Conservation (phyloP, 2,113 vertebrate genomes). For the Corynorhinus townsendii region DNA sequence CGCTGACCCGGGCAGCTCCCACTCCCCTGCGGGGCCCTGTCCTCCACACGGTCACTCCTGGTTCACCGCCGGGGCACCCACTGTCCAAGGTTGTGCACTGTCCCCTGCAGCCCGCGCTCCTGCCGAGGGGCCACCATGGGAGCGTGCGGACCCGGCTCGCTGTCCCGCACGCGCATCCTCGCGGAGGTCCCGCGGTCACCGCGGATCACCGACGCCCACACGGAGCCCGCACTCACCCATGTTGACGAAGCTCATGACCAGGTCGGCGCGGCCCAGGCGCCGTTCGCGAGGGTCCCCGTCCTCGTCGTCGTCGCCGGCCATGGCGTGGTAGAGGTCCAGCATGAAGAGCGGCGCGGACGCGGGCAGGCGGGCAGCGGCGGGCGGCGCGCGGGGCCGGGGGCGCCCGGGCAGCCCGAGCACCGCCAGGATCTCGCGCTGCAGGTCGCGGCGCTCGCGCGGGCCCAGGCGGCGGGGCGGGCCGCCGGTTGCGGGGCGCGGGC, state of each 20-base stretch:
- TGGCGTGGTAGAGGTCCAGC: conserved; percentile 93
- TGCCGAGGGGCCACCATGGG: not conserved
- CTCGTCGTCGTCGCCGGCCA: conserved; percentile 82
- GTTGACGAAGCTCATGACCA: conserved; percentile 97
- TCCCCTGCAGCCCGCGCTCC: not conserved
- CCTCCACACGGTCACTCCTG: not conserved
- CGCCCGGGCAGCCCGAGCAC: conserved; percentile 84
- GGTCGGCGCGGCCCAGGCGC: conserved; percentile 90
- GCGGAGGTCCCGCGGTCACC: not conserved
- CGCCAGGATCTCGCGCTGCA: conserved; percentile 93
- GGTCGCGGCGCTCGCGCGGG: conserved; percentile 89
- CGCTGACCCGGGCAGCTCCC: not conserved
- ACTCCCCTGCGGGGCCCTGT: not conserved
- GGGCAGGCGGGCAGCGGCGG: conserved; percentile 72
- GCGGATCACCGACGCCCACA: no score
- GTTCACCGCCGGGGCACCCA: not conserved
- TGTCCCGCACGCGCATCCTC: not conserved
- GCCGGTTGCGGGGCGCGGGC: not conserved
- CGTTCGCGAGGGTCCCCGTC: conserved; percentile 81
- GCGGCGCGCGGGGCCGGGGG: conserved; percentile 41
- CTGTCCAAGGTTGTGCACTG: not conserved
- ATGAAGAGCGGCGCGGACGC: conserved; percentile 95
- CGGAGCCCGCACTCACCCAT: conserved; percentile 86
- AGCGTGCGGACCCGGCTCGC: conserved; percentile 47
- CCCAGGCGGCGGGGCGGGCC: conserved; percentile 81